A percentile compares a stretch with the other conserved stretches of the same genome.
These are phyloP conservation scores for Lasioglossum leucozonium DNA, from an alignment of 2,888 invertebrate species.

Conservation along the genomic window DNA sequence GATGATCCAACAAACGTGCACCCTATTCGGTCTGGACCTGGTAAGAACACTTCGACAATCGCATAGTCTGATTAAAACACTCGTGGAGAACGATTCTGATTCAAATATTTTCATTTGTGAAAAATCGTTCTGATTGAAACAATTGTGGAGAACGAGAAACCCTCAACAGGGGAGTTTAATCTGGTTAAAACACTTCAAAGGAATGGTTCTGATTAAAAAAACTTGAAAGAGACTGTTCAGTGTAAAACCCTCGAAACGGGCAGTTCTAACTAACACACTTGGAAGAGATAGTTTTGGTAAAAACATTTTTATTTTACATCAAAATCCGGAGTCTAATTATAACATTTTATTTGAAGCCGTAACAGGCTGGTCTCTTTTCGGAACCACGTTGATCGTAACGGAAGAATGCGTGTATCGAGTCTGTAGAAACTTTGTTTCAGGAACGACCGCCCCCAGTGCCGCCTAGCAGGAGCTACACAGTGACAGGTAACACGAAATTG, in stretches of 20 bases:
- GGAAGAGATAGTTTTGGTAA: neutral
- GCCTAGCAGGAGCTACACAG: conserved; percentile 95
- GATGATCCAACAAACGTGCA: conserved; percentile 95
- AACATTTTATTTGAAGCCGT: neutral
- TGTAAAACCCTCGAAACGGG: too few species aligned
- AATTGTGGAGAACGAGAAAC: too few species aligned
- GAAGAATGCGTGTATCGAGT: neutral
- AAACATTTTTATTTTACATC: neutral
- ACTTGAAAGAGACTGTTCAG: neutral
- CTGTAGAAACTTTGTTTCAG: conserved; percentile 83
- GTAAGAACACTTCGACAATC: conserved; percentile 84
- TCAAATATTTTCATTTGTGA: too few species aligned
- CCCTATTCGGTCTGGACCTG: conserved; percentile 94
- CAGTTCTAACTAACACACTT: too few species aligned
- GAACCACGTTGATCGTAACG: too few species aligned
- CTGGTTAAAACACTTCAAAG: too few species aligned
- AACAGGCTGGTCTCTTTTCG: too few species aligned
- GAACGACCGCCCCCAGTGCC: conserved; percentile 97
- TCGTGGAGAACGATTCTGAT: neutral
- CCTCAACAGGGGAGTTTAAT: too few species aligned
- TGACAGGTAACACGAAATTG: conserved; percentile 94
- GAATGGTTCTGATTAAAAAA: too few species aligned
- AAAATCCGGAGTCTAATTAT: neutral
- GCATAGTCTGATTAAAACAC: neutral
- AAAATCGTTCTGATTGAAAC: too few species aligned